Evolutionary conservation across 2,888 invertebrate species (phyloP), one percentile per base, ranked within the genome.

Genomic region (Hemicrepidius hirtus): DNA sequence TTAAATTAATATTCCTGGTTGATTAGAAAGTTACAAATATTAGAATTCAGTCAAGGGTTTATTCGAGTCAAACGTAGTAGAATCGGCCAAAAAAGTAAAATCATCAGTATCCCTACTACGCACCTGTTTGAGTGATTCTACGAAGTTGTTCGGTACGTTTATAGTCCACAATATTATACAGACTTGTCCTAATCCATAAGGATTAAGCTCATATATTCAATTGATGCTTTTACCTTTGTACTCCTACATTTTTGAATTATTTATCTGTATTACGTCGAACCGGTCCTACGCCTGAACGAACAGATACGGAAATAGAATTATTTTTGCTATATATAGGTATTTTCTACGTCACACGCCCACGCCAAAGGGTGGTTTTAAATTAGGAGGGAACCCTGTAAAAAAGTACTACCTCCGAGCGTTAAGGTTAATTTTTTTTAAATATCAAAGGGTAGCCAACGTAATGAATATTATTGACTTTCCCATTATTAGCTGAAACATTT

Each of bases 51-150:
- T n/a, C n/a, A n/a, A n/a, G n/a, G n/a, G n/a, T n/a, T n/a, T n/a
- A n/a, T n/a, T n/a, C n/a, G n/a, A n/a, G n/a, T n/a, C n/a, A n/a
- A n/a, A n/a, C n/a, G n/a, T n/a, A n/a, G n/a, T n/a, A n/a, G n/a
- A n/a, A n/a, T n/a, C n/a, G n/a, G n/a, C n/a, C n/a, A n/a, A n/a
- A 7, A 24, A 24, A 5, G 24, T 24, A 24, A 24, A 5, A 24
- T 3, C 24, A 2, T 24, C 24, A 24, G 24, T 32, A 5, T 9
- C 32, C 32, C 9, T 6, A 41, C 7, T 46, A 3, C 46, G 46
- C 18, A 46, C 46, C 46, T 46, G 46, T 46, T 46, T 46, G 18
- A 46, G 46, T 18, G 46, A 18, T 46, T 46, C 46, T 46, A 16
- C 5, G 46, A 46, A 46, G 18, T 13, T 13, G n/a, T 46, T 16